Evolutionary conservation across 1,140 invertebrate species (phyloP).

Genomic region (Magallana ariakensis): DNA sequence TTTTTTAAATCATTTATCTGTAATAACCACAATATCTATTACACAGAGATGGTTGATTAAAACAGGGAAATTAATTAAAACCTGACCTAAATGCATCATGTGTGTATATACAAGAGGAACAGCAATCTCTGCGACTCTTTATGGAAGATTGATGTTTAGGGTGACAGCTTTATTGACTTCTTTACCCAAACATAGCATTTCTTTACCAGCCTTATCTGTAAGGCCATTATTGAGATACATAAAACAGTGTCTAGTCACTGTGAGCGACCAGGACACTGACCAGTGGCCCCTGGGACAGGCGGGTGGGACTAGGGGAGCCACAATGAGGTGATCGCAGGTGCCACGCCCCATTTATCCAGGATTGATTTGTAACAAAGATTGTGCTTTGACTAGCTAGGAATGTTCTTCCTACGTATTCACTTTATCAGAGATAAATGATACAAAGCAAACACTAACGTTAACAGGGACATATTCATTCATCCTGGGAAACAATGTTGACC

Average conservation of each 20-base stretch:
- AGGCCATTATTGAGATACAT: neutral
- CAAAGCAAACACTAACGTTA: neutral
- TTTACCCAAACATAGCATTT: constrained; percentile 19
- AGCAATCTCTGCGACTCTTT: neutral
- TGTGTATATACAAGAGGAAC: too few relatives aligned
- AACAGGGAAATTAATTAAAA: too few relatives aligned
- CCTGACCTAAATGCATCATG: too few relatives aligned
- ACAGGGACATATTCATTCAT: constrained; percentile 34
- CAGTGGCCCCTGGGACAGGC: neutral
- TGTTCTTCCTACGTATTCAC: constrained; percentile 17
- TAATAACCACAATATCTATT: too few relatives aligned
- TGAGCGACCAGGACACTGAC: neutral
- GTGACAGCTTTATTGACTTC: neutral
- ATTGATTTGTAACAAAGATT: neutral
- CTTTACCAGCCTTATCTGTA: constrained; percentile 1
- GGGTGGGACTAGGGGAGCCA: neutral
- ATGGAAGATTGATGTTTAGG: constrained; percentile 21
- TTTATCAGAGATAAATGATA: neutral
- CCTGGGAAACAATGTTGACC: constrained; percentile 1
- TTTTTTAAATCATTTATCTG: too few relatives aligned
- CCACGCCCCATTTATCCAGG: neutral
- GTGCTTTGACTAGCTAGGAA: neutral
- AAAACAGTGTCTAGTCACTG: neutral
- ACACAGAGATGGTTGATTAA: too few relatives aligned
- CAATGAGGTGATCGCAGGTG: neutral